Conservation (phyloP, 2,797 vertebrate genomes). For the Cephalopachus bancanus region DNA sequence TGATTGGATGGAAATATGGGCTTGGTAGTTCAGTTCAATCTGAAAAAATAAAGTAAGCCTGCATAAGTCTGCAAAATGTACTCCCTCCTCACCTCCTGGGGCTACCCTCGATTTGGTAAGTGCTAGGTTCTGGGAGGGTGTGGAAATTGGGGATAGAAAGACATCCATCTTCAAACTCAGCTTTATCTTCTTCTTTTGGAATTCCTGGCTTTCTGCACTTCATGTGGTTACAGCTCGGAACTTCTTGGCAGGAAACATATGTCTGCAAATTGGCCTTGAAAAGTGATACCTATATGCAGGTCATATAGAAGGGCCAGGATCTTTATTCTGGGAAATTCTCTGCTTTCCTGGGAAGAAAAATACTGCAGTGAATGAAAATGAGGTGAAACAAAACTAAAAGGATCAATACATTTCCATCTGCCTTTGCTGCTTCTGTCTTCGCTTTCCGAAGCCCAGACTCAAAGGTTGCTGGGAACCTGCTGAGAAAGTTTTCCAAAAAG, state of each 20-base stretch:
- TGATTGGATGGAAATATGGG: not conserved
- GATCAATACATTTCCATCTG: not conserved
- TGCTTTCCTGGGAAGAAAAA: conserved; percentile 26
- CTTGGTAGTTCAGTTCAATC: not conserved
- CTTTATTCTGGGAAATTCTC: conserved; percentile 31
- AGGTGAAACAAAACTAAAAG: not conserved
- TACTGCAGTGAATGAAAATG: not conserved
- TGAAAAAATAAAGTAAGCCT: not conserved
- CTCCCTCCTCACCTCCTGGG: not conserved
- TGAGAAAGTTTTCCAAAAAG: not conserved
- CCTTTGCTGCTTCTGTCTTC: not conserved
- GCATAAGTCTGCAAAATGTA: not conserved
- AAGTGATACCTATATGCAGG: not conserved
- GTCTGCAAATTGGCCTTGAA: conserved; percentile 6
- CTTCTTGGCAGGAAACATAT: not conserved
- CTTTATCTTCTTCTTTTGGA: not conserved
- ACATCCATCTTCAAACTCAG: not conserved
- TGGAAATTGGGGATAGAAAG: not conserved
- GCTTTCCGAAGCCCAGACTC: not conserved
- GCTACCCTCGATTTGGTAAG: not conserved
- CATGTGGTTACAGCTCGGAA: not conserved
- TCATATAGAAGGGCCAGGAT: not conserved
- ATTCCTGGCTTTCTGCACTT: conserved; percentile 2
- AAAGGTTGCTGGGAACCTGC: not conserved
- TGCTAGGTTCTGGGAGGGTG: not conserved